Conservation (phyloP, 2,113 vertebrate species). For the Vanacampus margaritifer region DNA sequence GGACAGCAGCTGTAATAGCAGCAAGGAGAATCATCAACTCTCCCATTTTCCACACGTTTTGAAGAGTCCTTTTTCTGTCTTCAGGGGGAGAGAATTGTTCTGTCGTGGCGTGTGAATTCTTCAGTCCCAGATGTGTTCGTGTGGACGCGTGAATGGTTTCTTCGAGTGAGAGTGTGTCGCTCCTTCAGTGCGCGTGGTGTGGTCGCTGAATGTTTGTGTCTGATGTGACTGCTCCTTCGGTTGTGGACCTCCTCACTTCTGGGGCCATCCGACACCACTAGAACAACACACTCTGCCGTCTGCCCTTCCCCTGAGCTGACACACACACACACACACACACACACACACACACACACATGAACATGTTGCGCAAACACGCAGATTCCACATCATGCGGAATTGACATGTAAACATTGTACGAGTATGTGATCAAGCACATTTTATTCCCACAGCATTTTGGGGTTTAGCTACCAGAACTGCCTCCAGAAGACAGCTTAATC, state of each 20-base stretch:
- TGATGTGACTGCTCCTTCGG: slow-evolving; percentile 37
- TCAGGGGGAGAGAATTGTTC: slow-evolving; percentile 23
- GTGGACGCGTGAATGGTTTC: slow-evolving; percentile 10
- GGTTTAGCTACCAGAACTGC: neutral
- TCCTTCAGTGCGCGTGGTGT: slow-evolving; percentile 48
- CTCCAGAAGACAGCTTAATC: neutral
- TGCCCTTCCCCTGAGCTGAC: slow-evolving; percentile 70
- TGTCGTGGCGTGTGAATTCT: slow-evolving; percentile 25
- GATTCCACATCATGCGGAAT: slow-evolving; percentile 9
- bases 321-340: slow-evolving; percentile 22
- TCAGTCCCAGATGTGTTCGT: neutral
- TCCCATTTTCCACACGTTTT: slow-evolving; percentile 33
- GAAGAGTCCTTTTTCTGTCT: slow-evolving; percentile 14
- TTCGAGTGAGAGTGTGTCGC: slow-evolving; percentile 45
- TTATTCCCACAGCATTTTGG: slow-evolving; percentile 1
- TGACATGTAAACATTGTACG: neutral
- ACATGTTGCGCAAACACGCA: slow-evolving; percentile 5
- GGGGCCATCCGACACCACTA: slow-evolving; percentile 49
- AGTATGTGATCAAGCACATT: neutral
- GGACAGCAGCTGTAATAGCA: slow-evolving; percentile 60
- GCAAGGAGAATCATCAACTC: slow-evolving; percentile 49
- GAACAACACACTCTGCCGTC: slow-evolving; percentile 73
- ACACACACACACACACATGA: slow-evolving; percentile 25
- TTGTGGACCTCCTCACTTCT: slow-evolving; percentile 48
- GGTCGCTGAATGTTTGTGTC: slow-evolving; percentile 43